Evolutionary conservation across 2,113 vertebrate genomes (phyloP).

Genomic region (Amphiprion percula): DNA sequence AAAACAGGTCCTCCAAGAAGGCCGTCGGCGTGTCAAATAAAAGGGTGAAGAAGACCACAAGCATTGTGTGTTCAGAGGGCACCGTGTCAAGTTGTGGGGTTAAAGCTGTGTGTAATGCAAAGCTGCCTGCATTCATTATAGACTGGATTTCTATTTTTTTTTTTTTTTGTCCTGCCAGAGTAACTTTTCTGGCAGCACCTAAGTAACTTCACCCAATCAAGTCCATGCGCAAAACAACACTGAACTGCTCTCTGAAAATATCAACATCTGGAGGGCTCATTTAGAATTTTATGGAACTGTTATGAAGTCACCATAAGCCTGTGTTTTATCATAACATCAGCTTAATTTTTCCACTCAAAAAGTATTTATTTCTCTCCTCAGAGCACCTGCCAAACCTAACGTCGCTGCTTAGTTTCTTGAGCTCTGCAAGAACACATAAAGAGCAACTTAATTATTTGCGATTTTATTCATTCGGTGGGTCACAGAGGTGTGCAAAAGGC

Average conservation of each 20-base stretch:
- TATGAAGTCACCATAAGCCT: slow-evolving; percentile 25
- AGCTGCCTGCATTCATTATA: slow-evolving; percentile 20
- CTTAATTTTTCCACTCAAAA: background rate
- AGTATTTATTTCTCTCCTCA: slow-evolving; percentile 13
- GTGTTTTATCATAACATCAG: slow-evolving; percentile 24
- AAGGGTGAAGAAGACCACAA: slow-evolving; percentile 60
- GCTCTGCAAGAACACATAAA: slow-evolving; percentile 59
- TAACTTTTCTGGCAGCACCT: slow-evolving; percentile 14
- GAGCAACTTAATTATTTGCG: slow-evolving; percentile 78
- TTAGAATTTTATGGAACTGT: slow-evolving; percentile 21
- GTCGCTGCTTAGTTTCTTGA: slow-evolving; percentile 46
- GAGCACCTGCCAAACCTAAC: slow-evolving; percentile 34
- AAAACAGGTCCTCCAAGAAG: slow-evolving; percentile 76
- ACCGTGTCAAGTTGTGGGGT: slow-evolving; percentile 62
- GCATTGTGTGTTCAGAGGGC: slow-evolving; percentile 58
- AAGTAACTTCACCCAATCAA: slow-evolving; percentile 18
- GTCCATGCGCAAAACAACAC: slow-evolving; percentile 1
- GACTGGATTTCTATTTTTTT: background rate
- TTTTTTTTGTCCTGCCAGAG: background rate
- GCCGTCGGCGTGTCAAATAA: slow-evolving; percentile 66
- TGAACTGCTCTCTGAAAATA: background rate
- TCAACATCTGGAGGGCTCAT: slow-evolving; percentile 29
- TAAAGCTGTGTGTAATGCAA: slow-evolving; percentile 32
- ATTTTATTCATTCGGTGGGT: slow-evolving; percentile 78
- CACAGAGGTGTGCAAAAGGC: slow-evolving; percentile 73